Conservation (phyloP, 2,888 invertebrate genomes). For the Nesidiocoris tenuis region DNA sequence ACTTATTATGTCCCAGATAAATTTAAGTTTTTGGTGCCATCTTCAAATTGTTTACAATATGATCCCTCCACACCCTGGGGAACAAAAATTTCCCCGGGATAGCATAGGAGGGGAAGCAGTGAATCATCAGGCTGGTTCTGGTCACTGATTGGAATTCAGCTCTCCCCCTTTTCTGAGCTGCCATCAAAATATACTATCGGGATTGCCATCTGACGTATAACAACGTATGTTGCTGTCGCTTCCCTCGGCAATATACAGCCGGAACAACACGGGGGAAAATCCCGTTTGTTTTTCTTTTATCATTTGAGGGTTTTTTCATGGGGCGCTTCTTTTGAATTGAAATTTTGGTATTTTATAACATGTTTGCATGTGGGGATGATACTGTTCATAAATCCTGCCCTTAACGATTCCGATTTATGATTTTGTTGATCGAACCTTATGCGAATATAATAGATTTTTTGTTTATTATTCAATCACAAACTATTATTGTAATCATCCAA, state of each 20-base stretch:
- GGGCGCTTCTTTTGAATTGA: neutral
- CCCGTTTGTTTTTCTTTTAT: neutral
- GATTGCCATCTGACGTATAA: neutral
- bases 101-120: neutral
- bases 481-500: too few species aligned
- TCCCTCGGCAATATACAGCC: neutral
- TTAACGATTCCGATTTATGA: too few species aligned
- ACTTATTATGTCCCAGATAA: too few species aligned
- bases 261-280: neutral
- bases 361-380: neutral
- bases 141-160: neutral
- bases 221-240: neutral
- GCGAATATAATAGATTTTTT: too few species aligned
- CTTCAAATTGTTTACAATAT: too few species aligned
- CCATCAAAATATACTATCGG: neutral
- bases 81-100: neutral
- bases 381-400: too few species aligned
- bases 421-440: too few species aligned
- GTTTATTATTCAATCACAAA: too few species aligned
- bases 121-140: neutral
- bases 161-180: neutral
- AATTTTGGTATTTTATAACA: neutral
- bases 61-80: too few species aligned
- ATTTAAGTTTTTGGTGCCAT: too few species aligned
- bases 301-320: neutral